Percentiles rank a stretch among this genome's conserved stretches.
phyloP scores from a whole-genome alignment of 2,888 invertebrate genomes.

The Scelioninae gen. 2 region DNA sequence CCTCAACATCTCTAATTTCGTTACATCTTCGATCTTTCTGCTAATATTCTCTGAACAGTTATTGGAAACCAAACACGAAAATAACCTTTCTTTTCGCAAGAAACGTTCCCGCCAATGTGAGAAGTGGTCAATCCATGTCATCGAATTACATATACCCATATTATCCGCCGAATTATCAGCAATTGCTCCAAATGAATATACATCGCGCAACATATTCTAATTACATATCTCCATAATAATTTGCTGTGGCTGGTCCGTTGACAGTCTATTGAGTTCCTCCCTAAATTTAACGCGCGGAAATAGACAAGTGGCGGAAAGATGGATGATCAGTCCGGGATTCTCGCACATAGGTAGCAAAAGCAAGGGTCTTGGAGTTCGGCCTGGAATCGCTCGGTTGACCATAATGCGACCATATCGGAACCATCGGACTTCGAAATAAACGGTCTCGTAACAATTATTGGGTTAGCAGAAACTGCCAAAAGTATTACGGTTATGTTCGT shows the following conservation, averaged over 20 bases:
- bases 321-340: constrained; percentile 35
- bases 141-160: constrained; percentile 15
- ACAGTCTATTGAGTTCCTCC: constrained; percentile 40
- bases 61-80: too few species aligned
- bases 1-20: too few species aligned
- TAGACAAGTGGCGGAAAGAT: constrained; percentile 40
- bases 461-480: constrained; percentile 59
- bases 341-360: constrained; percentile 13
- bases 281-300: constrained; percentile 45
- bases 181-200: too few species aligned
- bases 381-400: constrained; percentile 72
- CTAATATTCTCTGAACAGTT: too few species aligned
- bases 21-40: too few species aligned
- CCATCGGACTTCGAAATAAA: constrained; percentile 66
- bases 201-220: too few species aligned
- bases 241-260: constrained; percentile 41
- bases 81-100: too few species aligned
- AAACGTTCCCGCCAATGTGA: too few species aligned
- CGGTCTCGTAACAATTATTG: constrained; percentile 66
- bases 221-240: too few species aligned
- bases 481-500: constrained; percentile 26
- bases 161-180: too few species aligned
- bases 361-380: constrained; percentile 47
- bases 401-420: constrained; percentile 70
- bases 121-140: too few species aligned